Percentiles rank a stretch among this genome's conserved stretches.
Conservation (phyloP, 2,888 invertebrate genomes). For the Rotaria macrura region DNA sequence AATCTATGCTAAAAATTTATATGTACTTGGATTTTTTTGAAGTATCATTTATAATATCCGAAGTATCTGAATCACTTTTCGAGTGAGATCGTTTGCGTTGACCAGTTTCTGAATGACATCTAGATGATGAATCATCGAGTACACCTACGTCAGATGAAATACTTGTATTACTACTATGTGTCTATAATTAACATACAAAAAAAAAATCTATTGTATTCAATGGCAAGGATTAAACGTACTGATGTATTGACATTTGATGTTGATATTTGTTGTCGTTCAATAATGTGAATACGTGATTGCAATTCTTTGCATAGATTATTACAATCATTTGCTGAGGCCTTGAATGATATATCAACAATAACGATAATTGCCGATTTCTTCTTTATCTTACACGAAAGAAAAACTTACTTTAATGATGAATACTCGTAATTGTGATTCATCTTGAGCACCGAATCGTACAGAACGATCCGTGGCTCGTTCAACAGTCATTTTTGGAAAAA, state of each 20-base stretch:
- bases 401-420: slow-evolving; percentile 27
- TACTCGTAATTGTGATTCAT: slow-evolving; percentile 25
- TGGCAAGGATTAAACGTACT: background rate
- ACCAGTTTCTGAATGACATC: background rate
- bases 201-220: too few species aligned
- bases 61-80: slow-evolving; percentile 2
- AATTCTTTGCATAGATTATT: slow-evolving; percentile 6
- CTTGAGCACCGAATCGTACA: slow-evolving; percentile 28
- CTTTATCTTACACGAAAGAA: too few species aligned
- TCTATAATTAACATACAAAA: background rate
- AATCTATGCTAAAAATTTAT: background rate
- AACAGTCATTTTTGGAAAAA: slow-evolving; percentile 32
- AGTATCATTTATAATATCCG: background rate
- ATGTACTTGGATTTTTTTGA: background rate
- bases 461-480: slow-evolving; percentile 27
- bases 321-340: slow-evolving; percentile 24
- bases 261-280: background rate
- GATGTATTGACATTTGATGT: background rate
- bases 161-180: background rate
- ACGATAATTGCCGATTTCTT: background rate
- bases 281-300: background rate
- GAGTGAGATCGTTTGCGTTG: background rate
- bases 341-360: background rate
- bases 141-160: background rate
- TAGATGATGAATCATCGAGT: background rate